A percentile compares a stretch with the other conserved stretches of the same genome.
These are phyloP conservation scores for Vanessa tameamea DNA, from an alignment of 1,140 invertebrate genomes.

Conservation along the genomic window DNA sequence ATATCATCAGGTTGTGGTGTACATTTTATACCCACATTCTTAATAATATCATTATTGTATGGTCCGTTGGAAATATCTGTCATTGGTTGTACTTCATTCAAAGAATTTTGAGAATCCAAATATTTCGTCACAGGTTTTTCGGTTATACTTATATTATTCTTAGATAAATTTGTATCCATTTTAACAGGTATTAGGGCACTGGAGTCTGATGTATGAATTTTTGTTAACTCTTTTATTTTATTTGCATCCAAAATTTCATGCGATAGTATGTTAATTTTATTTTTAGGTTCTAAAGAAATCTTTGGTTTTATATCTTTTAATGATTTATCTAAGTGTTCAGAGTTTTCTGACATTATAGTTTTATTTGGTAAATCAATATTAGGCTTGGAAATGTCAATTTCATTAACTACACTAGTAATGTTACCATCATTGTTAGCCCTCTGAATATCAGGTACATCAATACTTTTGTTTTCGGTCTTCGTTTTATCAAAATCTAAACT, in stretches of 20 bases:
- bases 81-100: neutral
- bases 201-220: conserved; percentile 20
- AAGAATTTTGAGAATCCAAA: neutral
- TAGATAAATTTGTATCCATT: conserved; percentile 40
- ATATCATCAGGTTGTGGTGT: neutral
- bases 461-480: neutral
- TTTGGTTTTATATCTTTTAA: conserved; percentile 17
- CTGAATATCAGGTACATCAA: neutral
- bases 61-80: neutral
- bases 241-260: conserved; percentile 43
- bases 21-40: neutral
- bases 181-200: conserved; percentile 39
- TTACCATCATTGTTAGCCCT: neutral
- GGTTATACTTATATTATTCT: conserved; percentile 10
- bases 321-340: neutral
- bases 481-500: neutral
- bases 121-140: neutral
- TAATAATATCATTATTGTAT: neutral
- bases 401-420: neutral
- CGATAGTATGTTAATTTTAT: conserved; percentile 46
- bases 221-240: conserved; percentile 44
- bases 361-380: neutral
- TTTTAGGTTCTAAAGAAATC: conserved; percentile 11
- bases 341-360: conserved; percentile 3
- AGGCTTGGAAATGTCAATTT: neutral